A percentile compares a stretch with the other conserved stretches of the same genome.
Evolutionary conservation across 1,140 invertebrate genomes (phyloP).

Genomic region (Cotesia chilonis): DNA sequence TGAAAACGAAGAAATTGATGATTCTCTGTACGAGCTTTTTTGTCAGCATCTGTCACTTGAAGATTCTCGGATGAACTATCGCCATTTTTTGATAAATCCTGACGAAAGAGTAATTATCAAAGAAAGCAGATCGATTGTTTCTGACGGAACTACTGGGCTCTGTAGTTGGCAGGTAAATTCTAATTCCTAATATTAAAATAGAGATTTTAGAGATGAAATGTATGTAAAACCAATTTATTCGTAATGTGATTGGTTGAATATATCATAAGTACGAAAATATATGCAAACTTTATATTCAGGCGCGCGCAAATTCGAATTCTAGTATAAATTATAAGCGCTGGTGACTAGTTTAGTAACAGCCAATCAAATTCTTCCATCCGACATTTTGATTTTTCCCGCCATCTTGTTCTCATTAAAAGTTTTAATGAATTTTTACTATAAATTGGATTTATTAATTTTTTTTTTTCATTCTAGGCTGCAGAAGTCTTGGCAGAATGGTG

Average conservation of each 20-base stretch:
- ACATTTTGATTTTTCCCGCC: background rate
- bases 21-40: constrained; percentile 61
- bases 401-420: background rate
- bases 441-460: background rate
- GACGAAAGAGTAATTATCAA: constrained; percentile 60
- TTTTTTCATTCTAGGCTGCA: constrained; percentile 56
- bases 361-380: background rate
- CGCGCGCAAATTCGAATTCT: too few species aligned
- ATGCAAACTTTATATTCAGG: too few species aligned
- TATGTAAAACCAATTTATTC: too few species aligned
- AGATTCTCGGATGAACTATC: constrained; percentile 54
- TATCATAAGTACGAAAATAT: too few species aligned
- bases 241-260: too few species aligned
- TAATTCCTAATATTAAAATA: too few species aligned
- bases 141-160: constrained; percentile 69
- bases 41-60: constrained; percentile 53
- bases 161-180: constrained; percentile 67
- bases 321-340: constrained; percentile 26
- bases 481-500: constrained; percentile 68
- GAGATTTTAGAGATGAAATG: too few species aligned
- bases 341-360: background rate
- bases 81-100: constrained; percentile 61
- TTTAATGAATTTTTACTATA: too few species aligned
- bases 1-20: constrained; percentile 55
- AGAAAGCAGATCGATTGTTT: constrained; percentile 68